These are phyloP conservation scores for Notolabrus celidotus DNA, from an alignment of 2,797 vertebrate genomes.

Conservation along the genomic window DNA sequence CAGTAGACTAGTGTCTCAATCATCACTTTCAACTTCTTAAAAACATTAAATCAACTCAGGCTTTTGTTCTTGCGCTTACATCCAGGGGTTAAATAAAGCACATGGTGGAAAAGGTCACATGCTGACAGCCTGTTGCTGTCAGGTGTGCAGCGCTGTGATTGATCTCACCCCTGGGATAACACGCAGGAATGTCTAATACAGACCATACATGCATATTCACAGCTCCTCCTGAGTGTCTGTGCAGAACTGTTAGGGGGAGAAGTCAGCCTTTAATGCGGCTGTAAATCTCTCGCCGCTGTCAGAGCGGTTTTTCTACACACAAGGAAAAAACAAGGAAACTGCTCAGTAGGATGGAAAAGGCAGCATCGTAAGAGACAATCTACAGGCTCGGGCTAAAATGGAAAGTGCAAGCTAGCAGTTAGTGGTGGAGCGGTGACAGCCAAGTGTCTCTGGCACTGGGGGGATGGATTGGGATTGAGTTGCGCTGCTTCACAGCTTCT, in stretches of 20 bases:
- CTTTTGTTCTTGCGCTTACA: conserved; percentile 3
- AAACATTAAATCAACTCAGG: conserved; percentile 6
- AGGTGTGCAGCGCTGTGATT: conserved; percentile 25
- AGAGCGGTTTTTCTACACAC: conserved; percentile 44
- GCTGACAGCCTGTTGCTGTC: conserved; percentile 23
- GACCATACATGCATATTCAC: conserved; percentile 11
- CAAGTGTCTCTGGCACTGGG: conserved; percentile 68
- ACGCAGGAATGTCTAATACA: conserved; percentile 18
- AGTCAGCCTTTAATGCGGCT: conserved; percentile 35
- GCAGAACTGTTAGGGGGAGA: not conserved
- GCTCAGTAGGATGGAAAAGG: conserved; percentile 60
- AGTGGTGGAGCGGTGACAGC: conserved; percentile 76
- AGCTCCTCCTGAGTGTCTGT: not conserved
- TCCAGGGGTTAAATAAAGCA: conserved; percentile 21
- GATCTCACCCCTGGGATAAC: conserved; percentile 35
- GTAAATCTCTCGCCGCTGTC: conserved; percentile 34
- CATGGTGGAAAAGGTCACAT: conserved; percentile 21
- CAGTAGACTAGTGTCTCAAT: not conserved
- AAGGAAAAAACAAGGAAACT: conserved; percentile 43
- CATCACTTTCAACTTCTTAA: not conserved
- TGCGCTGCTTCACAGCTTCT: conserved; percentile 50
- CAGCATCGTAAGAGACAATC: conserved; percentile 24
- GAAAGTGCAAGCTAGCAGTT: conserved; percentile 74
- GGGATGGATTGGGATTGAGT: conserved; percentile 42
- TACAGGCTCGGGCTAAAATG: conserved; percentile 46